Evolutionary conservation across 1,140 invertebrate genomes (phyloP), one percentile per base, ranked within the genome.

Genomic region (Panagrolaimus sp.): DNA sequence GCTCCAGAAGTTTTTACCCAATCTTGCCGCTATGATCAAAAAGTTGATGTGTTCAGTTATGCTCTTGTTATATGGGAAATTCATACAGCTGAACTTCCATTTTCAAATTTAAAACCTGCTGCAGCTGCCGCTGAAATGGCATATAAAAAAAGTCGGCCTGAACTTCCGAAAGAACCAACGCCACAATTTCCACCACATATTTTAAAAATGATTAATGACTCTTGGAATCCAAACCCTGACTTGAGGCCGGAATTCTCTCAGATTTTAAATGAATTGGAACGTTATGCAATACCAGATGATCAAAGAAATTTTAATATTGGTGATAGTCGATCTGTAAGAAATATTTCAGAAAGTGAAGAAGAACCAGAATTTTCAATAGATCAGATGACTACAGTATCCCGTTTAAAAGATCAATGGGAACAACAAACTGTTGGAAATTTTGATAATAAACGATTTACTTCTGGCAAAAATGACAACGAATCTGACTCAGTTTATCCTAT

Each of bases 1-100:
- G 85, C 85, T 11, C 86, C 86, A 11, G 86, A 86, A 74, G 85
- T 86, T 20, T 86, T 86, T 71, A 85, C 86, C 7, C 85, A 86
- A 73, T 85, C 84, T 65, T 85, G 85, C 20, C 83, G 83, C 67
- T 86, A 86, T 73, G 85, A 85, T 68, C 79, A 85, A 27, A 85
- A 86, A 72, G 85, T 85, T 5, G 85, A 86, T 74, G 81, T 86
- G 31, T 86, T 86, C 75, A 85, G 84, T 65, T 86, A 83, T 78
- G 85, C 85, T 23, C 78, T 86, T 8, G 85, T 85, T 67, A 63
- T 86, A 47, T 86, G 85, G 85, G 85, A 86, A 71, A 77, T 86
- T 13, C 77, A 86, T 25, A 75, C 85, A 4, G 84, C 84, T 25
- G 85, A 86, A 74, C 74, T 86, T 27, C 85, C 85, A 2, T 86